These are phyloP conservation scores for Naso thynnoides DNA, from an alignment of 2,797 vertebrate genomes.

Conservation along the genomic window DNA sequence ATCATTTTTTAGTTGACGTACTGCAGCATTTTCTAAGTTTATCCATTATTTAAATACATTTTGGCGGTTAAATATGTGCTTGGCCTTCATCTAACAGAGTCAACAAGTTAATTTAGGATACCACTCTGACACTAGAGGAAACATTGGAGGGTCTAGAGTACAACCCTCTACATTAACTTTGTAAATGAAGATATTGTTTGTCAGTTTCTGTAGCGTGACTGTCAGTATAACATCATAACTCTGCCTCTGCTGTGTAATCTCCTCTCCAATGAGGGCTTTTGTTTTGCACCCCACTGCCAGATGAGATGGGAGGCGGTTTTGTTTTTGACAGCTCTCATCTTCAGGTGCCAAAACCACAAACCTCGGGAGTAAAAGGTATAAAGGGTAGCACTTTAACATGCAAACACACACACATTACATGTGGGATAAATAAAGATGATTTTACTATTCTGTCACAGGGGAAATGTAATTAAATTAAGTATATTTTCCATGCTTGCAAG, in stretches of 20 bases:
- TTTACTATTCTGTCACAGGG: slow-evolving; percentile 1
- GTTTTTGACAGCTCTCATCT: slow-evolving; percentile 77
- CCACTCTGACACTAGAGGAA: too few species aligned
- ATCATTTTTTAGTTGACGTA: too few species aligned
- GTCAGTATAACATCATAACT: slow-evolving; percentile 22
- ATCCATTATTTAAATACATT: too few species aligned
- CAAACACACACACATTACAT: slow-evolving; percentile 45
- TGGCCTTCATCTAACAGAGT: too few species aligned
- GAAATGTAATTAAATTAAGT: slow-evolving; percentile 11
- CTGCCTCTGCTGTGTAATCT: slow-evolving; percentile 37
- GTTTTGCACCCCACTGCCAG: slow-evolving; percentile 64
- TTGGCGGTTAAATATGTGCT: too few species aligned
- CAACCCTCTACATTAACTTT: not conserved
- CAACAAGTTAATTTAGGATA: too few species aligned
- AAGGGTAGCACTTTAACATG: slow-evolving; percentile 57
- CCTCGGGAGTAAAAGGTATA: slow-evolving; percentile 62
- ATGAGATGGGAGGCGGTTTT: slow-evolving; percentile 72
- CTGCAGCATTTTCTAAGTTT: too few species aligned
- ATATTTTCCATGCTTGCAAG: not conserved
- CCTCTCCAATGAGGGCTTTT: slow-evolving; percentile 48
- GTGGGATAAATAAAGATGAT: slow-evolving; percentile 12
- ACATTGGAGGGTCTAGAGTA: slow-evolving; percentile 8
- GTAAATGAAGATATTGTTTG: slow-evolving; percentile 20
- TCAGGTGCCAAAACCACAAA: slow-evolving; percentile 76
- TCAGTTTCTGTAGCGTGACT: slow-evolving; percentile 22